Evolutionary conservation across 2,888 invertebrate species (phyloP).

Genomic region (Bhutanitis thaidina): DNA sequence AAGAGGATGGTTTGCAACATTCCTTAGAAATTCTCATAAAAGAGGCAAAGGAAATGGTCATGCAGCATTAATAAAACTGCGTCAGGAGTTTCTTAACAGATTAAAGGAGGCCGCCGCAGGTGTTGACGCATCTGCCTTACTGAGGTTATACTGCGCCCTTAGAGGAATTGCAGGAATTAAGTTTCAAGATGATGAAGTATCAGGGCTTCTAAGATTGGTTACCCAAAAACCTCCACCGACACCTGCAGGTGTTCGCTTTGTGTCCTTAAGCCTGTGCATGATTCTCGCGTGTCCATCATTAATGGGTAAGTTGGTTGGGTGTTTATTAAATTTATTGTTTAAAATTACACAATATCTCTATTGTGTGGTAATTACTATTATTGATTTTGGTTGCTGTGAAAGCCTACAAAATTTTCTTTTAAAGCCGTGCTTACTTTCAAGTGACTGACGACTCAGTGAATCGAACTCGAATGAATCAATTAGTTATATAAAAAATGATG

Average conservation of each 20-base stretch:
- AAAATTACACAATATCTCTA: too few species aligned
- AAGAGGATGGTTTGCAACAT: constrained; percentile 95
- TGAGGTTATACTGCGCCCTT: constrained; percentile 94
- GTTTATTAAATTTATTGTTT: too few species aligned
- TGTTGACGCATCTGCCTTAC: constrained; percentile 93
- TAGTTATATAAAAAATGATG: too few species aligned
- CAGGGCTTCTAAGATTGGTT: constrained; percentile 88
- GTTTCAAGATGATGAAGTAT: constrained; percentile 95
- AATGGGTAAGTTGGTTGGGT: constrained; percentile 79
- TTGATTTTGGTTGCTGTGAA: too few species aligned
- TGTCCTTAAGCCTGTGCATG: constrained; percentile 95
- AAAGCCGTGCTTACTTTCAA: too few species aligned
- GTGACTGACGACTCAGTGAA: too few species aligned
- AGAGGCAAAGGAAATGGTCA: constrained; percentile 87
- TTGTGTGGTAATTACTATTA: too few species aligned
- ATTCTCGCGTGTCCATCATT: constrained; percentile 95
- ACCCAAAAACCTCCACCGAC: constrained; percentile 94
- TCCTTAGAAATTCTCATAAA: constrained; percentile 92
- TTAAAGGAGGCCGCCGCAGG: constrained; percentile 84
- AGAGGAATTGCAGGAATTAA: constrained; percentile 96
- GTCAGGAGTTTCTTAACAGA: constrained; percentile 87
- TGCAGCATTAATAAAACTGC: constrained; percentile 82
- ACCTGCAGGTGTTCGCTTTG: constrained; percentile 95
- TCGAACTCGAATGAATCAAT: too few species aligned
- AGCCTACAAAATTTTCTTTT: too few species aligned